phyloP scores from a whole-genome alignment of 2,113 vertebrate genomes.

The Crotophaga sulcirostris region DNA sequence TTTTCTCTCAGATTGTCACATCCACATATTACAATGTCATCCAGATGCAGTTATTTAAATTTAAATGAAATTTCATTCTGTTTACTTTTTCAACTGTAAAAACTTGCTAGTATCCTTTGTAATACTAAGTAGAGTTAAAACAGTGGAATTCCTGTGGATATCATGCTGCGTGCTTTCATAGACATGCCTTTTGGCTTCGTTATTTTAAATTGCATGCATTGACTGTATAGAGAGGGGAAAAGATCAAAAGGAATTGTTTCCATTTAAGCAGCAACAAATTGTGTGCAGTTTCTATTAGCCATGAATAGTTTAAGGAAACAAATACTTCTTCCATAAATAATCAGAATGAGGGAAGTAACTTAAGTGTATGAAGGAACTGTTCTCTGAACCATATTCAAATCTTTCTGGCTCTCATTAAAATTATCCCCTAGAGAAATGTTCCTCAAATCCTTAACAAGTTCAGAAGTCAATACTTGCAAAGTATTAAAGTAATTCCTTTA shows the following conservation, averaged over 20 bases:
- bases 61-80: neutral
- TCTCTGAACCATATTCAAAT: neutral
- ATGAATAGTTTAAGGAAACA: neutral
- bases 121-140: neutral
- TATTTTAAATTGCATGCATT: neutral
- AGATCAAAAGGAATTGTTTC: neutral
- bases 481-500: neutral
- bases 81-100: neutral
- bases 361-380: neutral
- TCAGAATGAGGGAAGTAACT: neutral
- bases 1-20: neutral
- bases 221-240: neutral
- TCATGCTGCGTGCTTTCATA: neutral
- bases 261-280: neutral
- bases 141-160: neutral
- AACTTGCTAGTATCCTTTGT: neutral
- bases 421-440: neutral
- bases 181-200: neutral
- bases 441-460: neutral
- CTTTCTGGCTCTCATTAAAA: constrained; percentile 1
- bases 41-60: neutral
- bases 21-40: neutral
- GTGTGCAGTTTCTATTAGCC: neutral
- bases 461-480: neutral
- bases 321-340: constrained; percentile 3